Evolutionary conservation across 2,888 invertebrate species (phyloP).

Genomic region (Adelognathus sp.): DNA sequence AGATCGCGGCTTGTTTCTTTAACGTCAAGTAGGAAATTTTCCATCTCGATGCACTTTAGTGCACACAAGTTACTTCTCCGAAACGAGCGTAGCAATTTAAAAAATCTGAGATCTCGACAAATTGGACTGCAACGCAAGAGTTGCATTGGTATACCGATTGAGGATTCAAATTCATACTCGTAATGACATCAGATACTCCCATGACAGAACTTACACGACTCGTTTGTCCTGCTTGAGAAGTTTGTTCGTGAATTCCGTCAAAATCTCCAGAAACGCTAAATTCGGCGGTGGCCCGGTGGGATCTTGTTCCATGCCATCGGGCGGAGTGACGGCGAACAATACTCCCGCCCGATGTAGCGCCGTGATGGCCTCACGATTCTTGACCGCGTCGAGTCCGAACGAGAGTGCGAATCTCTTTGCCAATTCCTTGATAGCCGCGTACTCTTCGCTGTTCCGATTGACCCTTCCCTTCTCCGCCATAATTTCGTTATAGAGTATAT

Average conservation of each 20-base stretch:
- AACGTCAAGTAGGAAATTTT: no score
- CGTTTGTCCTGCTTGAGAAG: slow-evolving; percentile 98
- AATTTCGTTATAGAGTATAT: slow-evolving; percentile 92
- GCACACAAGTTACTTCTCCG: no score
- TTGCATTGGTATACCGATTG: no score
- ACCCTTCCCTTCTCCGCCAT: slow-evolving; percentile 80
- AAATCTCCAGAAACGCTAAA: slow-evolving; percentile 95
- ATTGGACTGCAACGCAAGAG: no score
- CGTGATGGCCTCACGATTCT: slow-evolving; percentile 97
- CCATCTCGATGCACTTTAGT: no score
- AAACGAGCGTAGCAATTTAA: no score
- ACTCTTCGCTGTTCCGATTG: slow-evolving; percentile 90
- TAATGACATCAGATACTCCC: no score
- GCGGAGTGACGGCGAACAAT: slow-evolving; percentile 90
- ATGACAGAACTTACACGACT: slow-evolving; percentile 86
- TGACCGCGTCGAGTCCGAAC: slow-evolving; percentile 97
- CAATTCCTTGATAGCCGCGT: slow-evolving; percentile 96
- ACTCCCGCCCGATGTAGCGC: slow-evolving; percentile 97
- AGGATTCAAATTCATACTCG: no score
- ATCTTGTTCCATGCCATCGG: slow-evolving; percentile 86
- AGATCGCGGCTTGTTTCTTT: no score
- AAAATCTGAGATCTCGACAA: no score
- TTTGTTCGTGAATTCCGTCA: slow-evolving; percentile 98
- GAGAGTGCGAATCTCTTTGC: slow-evolving; percentile 98
- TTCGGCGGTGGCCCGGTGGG: slow-evolving; percentile 92